A percentile compares a stretch with the other conserved stretches of the same genome.
phyloP scores from a whole-genome alignment of 2,888 invertebrate genomes.

The Eupithecia tripunctaria region DNA sequence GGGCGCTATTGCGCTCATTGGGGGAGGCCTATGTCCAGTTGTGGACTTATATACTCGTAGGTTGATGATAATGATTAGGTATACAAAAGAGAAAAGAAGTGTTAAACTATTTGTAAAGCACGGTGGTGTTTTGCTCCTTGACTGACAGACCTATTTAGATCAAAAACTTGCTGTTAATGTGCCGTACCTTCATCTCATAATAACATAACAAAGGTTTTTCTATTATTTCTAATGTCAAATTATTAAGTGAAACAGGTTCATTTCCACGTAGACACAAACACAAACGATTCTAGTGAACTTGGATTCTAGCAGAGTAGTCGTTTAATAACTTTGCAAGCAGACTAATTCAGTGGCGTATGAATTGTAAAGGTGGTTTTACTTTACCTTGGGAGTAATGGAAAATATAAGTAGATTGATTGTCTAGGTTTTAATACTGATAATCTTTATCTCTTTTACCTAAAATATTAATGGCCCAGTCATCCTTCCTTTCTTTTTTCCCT shows the following conservation, averaged over 20 bases:
- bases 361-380: slow-evolving; percentile 7
- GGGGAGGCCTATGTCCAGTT: no score
- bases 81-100: no score
- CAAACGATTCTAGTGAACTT: slow-evolving; percentile 63
- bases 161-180: no score
- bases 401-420: neutral
- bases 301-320: slow-evolving; percentile 52
- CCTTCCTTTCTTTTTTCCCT: neutral
- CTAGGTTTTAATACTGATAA: neutral
- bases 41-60: no score
- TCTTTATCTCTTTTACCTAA: no score
- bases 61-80: no score
- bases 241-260: slow-evolving; percentile 4
- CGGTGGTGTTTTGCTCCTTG: no score
- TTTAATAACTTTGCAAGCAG: slow-evolving; percentile 41
- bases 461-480: no score
- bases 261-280: slow-evolving; percentile 64
- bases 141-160: no score
- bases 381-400: neutral
- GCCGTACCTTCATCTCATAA: neutral
- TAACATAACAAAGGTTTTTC: neutral
- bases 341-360: slow-evolving; percentile 25
- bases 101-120: no score
- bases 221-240: neutral
- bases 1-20: no score